These are phyloP conservation scores for Empis livida DNA, from an alignment of 2,888 invertebrate genomes.

Conservation along the genomic window DNA sequence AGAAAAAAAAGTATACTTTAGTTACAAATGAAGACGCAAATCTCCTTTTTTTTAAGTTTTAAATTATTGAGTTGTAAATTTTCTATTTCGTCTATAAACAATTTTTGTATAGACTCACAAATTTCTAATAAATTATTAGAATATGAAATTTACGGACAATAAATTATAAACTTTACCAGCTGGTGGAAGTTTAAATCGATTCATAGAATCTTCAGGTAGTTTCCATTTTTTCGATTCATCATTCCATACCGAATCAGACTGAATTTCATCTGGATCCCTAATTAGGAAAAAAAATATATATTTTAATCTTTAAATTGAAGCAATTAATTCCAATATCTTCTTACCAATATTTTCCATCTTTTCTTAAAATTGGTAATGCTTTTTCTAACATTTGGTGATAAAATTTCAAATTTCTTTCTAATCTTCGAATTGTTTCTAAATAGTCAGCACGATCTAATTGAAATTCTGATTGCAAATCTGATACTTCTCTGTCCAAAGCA, in stretches of 20 bases:
- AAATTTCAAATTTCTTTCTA: conserved; percentile 55
- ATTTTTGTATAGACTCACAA: no score
- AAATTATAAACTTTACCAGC: conserved; percentile 34
- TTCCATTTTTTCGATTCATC: conserved; percentile 59
- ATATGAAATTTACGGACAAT: no score
- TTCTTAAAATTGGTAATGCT: conserved; percentile 53
- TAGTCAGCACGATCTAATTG: conserved; percentile 71
- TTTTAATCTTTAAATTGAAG: background rate
- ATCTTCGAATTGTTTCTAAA: conserved; percentile 62
- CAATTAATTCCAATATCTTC: conserved; percentile 1
- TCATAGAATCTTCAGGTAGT: conserved; percentile 51
- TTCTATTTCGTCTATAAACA: no score
- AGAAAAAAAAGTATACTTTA: no score
- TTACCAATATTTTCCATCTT: conserved; percentile 60
- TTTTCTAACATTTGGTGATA: conserved; percentile 50
- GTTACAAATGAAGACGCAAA: no score
- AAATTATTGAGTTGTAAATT: no score
- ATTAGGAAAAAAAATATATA: background rate
- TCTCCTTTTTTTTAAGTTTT: no score
- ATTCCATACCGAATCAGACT: conserved; percentile 56
- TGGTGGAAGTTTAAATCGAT: conserved; percentile 55
- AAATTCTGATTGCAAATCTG: conserved; percentile 68
- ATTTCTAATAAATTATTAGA: no score
- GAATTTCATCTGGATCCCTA: conserved; percentile 55
- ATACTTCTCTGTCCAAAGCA: conserved; percentile 55